Evolutionary conservation across 2,113 vertebrate genomes (phyloP), one percentile per base, ranked within the genome.

Genomic region (Girardinichthys multiradiatus): DNA sequence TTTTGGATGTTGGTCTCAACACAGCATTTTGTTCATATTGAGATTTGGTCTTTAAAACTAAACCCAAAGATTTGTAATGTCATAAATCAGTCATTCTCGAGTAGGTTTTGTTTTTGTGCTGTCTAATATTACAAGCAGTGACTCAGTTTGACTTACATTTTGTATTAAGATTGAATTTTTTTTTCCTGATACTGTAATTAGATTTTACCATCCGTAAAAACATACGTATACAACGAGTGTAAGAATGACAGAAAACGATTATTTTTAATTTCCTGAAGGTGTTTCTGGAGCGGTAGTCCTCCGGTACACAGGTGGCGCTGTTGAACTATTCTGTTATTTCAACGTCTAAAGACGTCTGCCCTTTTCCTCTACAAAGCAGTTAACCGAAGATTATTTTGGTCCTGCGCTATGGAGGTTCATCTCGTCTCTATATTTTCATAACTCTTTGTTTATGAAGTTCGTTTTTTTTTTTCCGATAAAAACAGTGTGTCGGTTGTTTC

Each of bases 281-380:
- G 14, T 39, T 13, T 2, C 29, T 64, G 67, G 12, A 6, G 35
- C 51, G 29, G 8, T 3, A 1, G 9, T 63, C 4, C 78, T 82
- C 87, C 84, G 3, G 10, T 51, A 83, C 67, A 6, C 14, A 71
- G 84, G 54, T 3, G 77, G 70, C 76, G 72, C 80, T 65, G 59
- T 12, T 24, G 24, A 14, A 6, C 61, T 21, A 45, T 45, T 42
- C 39, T n/a, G n/a, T 15, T 3, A 6, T 26, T 35, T 37, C 26
- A n/a, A 33, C 21, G 9, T 4, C 9, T n/a, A 37, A 35, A 12
- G 26, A 5, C 10, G 4, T 0, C 59, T 31, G 17, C 21, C 5
- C 4, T 12, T 61, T 33, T n/a, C 21, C 14, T 63, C 31, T 42
- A 5, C 13, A 15, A 11, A 11, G 12, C 13, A 26, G 17, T 39